Percentiles rank a stretch among this genome's conserved stretches.
Conservation (phyloP, 2,113 vertebrate genomes). For the Pithys albifrons region DNA sequence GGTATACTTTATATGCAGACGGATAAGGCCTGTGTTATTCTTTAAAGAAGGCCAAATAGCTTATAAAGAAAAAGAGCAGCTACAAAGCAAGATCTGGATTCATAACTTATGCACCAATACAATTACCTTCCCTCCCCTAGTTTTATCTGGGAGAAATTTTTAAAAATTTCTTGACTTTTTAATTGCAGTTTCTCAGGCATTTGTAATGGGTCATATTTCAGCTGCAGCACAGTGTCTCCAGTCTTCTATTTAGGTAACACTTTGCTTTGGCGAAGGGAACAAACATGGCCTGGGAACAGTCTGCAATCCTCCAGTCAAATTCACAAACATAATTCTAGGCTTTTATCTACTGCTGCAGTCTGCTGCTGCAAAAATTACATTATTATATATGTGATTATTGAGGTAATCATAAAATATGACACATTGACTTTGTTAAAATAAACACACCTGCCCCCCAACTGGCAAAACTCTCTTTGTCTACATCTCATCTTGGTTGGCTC, state of each 20-base stretch:
- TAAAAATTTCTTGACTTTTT: neutral
- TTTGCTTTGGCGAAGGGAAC: neutral
- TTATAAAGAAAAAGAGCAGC: neutral
- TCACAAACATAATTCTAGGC: neutral
- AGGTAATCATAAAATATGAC: neutral
- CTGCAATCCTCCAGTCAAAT: neutral
- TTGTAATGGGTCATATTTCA: neutral
- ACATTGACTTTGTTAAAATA: neutral
- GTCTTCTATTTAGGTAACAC: slow-evolving; percentile 3
- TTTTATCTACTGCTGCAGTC: slow-evolving; percentile 5
- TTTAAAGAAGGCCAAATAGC: neutral
- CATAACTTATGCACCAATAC: neutral
- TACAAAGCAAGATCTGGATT: neutral
- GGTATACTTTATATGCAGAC: neutral
- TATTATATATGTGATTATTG: neutral
- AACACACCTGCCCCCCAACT: too few species aligned
- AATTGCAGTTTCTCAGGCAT: neutral
- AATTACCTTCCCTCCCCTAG: neutral
- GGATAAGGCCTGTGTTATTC: neutral
- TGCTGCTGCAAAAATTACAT: neutral
- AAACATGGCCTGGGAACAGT: slow-evolving; percentile 16
- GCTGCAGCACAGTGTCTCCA: neutral
- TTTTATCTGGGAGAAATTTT: neutral
- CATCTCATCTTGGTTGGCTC: neutral
- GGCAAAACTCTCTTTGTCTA: neutral